phyloP scores from a whole-genome alignment of 2,113 vertebrate species.

The Cyanoderma ruficeps region DNA sequence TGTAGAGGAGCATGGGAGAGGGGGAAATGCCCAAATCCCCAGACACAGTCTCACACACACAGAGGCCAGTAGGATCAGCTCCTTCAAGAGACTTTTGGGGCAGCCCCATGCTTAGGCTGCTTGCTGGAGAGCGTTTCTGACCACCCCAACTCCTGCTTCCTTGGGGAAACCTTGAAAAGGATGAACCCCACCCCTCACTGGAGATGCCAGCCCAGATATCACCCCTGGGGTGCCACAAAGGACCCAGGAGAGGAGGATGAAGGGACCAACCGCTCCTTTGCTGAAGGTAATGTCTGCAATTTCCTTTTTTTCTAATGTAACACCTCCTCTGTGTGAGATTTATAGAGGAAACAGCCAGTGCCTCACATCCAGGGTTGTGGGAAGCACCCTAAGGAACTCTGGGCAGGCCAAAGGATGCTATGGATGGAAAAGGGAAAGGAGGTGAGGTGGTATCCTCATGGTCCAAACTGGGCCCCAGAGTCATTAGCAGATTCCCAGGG shows the following conservation, averaged over 20 bases:
- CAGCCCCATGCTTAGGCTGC: conserved; percentile 42
- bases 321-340: background rate
- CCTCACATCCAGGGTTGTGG: background rate
- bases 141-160: conserved; percentile 57
- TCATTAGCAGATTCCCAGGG: background rate
- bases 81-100: conserved; percentile 47
- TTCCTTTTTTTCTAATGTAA: background rate
- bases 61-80: background rate
- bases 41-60: background rate
- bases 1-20: background rate
- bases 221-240: background rate
- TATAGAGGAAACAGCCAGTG: background rate
- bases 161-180: conserved; percentile 42
- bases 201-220: background rate
- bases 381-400: background rate
- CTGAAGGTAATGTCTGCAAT: conserved; percentile 10
- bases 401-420: background rate
- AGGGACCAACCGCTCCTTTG: background rate
- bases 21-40: background rate
- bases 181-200: background rate
- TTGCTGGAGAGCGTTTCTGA: conserved; percentile 63
- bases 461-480: background rate
- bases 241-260: background rate
- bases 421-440: background rate
- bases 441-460: too few species aligned